Evolutionary conservation across 2,797 vertebrate species (phyloP).

Genomic region (Enteromius anoplus): DNA sequence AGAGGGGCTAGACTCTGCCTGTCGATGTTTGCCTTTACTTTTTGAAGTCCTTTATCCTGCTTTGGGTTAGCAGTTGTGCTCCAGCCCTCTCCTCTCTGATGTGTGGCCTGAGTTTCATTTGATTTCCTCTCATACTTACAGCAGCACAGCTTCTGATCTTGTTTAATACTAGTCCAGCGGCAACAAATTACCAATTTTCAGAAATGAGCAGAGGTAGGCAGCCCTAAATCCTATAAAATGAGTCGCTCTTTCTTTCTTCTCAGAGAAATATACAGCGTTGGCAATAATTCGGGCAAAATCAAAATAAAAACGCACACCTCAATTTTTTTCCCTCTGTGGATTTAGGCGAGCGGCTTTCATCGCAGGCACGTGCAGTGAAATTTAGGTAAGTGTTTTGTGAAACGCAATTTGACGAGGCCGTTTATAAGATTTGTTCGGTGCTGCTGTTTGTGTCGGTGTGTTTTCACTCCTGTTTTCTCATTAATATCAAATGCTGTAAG

Average conservation of each 20-base stretch:
- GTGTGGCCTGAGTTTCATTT: slow-evolving; percentile 68
- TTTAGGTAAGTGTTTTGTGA: slow-evolving; percentile 56
- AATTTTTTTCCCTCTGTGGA: slow-evolving; percentile 37
- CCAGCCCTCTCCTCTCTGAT: slow-evolving; percentile 62
- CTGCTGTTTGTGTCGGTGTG: slow-evolving; percentile 69
- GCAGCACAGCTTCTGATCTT: slow-evolving; percentile 78
- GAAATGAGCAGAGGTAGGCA: slow-evolving; percentile 69
- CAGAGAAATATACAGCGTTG: slow-evolving; percentile 32
- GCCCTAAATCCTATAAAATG: slow-evolving; percentile 46
- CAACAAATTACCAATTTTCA: slow-evolving; percentile 78
- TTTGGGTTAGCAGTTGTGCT: slow-evolving; percentile 40
- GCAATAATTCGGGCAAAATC: slow-evolving; percentile 47
- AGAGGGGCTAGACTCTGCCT: background rate
- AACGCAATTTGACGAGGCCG: slow-evolving; percentile 59
- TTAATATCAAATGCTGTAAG: slow-evolving; percentile 77
- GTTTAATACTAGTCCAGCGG: slow-evolving; percentile 81
- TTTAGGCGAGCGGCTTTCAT: slow-evolving; percentile 39
- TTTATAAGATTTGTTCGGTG: slow-evolving; percentile 64
- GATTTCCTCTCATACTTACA: slow-evolving; percentile 79
- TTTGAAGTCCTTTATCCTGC: slow-evolving; percentile 41
- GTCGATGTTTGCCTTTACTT: slow-evolving; percentile 13
- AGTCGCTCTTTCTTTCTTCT: slow-evolving; percentile 35
- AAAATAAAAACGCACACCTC: slow-evolving; percentile 50
- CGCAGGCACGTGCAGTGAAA: slow-evolving; percentile 39
- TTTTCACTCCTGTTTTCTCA: slow-evolving; percentile 70